phyloP scores from a whole-genome alignment of 2,888 invertebrate genomes.

The Schizotus pectinicornis region DNA sequence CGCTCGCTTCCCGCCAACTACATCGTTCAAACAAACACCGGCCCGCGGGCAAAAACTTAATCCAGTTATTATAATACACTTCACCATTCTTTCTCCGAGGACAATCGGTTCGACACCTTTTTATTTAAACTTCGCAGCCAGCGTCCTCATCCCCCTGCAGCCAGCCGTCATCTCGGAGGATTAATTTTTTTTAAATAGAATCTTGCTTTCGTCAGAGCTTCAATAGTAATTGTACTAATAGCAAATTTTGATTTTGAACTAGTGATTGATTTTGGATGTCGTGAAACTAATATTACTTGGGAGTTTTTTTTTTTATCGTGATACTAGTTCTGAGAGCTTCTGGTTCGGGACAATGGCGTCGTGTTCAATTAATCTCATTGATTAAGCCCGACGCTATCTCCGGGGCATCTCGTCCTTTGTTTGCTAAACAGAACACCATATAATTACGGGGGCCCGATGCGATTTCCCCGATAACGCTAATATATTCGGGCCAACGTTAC shows the following conservation, averaged over 20 bases:
- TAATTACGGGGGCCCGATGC: not conserved
- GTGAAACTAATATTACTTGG: no score
- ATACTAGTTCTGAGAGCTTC: no score
- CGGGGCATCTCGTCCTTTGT: not conserved
- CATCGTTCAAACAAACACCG: slow-evolving; percentile 36
- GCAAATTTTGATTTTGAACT: no score
- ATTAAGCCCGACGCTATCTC: slow-evolving; percentile 28
- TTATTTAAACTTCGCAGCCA: slow-evolving; percentile 39
- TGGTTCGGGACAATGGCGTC: slow-evolving; percentile 34
- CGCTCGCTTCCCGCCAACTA: slow-evolving; percentile 21
- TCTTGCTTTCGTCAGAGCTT: no score
- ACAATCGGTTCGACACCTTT: slow-evolving; percentile 46
- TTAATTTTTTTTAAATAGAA: no score
- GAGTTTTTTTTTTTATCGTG: no score
- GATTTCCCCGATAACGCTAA: slow-evolving; percentile 1
- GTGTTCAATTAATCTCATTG: slow-evolving; percentile 41
- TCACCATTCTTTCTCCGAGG: slow-evolving; percentile 38
- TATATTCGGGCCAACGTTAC: no score
- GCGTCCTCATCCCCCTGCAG: not conserved
- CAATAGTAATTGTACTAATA: no score
- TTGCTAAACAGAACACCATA: not conserved
- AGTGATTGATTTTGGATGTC: no score
- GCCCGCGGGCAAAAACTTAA: slow-evolving; percentile 44
- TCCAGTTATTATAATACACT: slow-evolving; percentile 51
- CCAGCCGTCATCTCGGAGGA: no score